Percentiles rank a stretch among this genome's conserved stretches.
phyloP scores from a whole-genome alignment of 2,113 vertebrate species.

The Patagioenas fasciata region DNA sequence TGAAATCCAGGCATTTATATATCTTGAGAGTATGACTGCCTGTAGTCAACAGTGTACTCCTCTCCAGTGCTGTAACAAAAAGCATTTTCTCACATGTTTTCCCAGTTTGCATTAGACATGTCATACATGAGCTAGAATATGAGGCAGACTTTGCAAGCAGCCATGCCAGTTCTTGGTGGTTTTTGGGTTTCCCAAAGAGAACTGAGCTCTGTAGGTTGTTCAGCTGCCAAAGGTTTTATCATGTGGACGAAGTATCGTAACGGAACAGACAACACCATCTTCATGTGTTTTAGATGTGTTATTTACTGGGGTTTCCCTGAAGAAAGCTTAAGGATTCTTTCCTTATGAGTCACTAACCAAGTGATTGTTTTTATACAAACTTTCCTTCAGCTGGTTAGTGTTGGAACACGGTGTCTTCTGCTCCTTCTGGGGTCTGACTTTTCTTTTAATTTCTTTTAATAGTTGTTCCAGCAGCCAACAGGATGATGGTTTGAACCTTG shows the following conservation, averaged over 20 bases:
- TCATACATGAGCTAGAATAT: slow-evolving; percentile 7
- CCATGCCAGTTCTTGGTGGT: slow-evolving; percentile 18
- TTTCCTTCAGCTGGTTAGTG: slow-evolving; percentile 76
- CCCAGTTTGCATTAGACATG: slow-evolving; percentile 32
- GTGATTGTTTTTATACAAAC: slow-evolving; percentile 79
- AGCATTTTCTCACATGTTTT: slow-evolving; percentile 23
- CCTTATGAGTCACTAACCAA: slow-evolving; percentile 77
- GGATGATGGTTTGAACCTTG: background rate
- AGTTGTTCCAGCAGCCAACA: slow-evolving; percentile 24
- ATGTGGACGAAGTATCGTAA: slow-evolving; percentile 50
- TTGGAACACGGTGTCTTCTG: slow-evolving; percentile 70
- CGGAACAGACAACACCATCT: slow-evolving; percentile 67
- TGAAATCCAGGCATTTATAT: slow-evolving; percentile 28
- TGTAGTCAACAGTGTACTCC: slow-evolving; percentile 9
- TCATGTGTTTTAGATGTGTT: slow-evolving; percentile 71
- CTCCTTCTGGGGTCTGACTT: slow-evolving; percentile 42
- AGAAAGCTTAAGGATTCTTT: slow-evolving; percentile 78
- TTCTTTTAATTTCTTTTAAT: slow-evolving; percentile 64
- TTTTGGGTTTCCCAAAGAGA: slow-evolving; percentile 68
- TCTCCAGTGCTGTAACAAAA: slow-evolving; percentile 30
- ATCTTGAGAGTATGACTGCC: slow-evolving; percentile 3
- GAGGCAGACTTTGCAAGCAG: slow-evolving; percentile 29
- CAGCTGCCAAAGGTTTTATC: slow-evolving; percentile 67
- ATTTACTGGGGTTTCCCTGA: slow-evolving; percentile 82
- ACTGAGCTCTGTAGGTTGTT: slow-evolving; percentile 17